Conservation (phyloP, 2,113 vertebrate genomes). For the Notiomystis cincta region DNA sequence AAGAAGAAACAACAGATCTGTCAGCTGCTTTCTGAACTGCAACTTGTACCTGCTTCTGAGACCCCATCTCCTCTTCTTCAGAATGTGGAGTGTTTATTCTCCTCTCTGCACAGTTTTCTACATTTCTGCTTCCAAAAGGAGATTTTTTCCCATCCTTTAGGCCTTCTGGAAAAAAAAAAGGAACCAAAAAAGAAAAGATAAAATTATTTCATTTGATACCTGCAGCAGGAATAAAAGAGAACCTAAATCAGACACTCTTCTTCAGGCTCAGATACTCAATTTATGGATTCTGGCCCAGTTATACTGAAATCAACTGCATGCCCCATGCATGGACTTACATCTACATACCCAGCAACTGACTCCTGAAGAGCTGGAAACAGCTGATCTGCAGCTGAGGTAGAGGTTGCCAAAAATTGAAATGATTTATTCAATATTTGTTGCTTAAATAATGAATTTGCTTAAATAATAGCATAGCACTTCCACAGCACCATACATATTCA, state of each 20-base stretch:
- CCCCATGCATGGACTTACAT: background rate
- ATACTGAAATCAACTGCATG: background rate
- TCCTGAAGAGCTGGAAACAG: background rate
- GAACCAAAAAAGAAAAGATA: background rate
- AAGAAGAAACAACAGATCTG: background rate
- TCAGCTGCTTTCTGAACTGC: background rate
- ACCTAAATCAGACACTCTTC: background rate
- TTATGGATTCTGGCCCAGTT: background rate
- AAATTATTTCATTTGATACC: background rate
- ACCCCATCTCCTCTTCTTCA: background rate
- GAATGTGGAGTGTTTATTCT: background rate
- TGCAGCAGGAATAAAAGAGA: background rate
- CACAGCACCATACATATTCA: background rate
- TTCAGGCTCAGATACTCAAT: background rate
- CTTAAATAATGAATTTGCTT: background rate
- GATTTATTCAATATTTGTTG: background rate
- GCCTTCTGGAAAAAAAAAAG: background rate
- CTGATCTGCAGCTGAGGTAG: background rate
- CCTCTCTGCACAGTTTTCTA: background rate
- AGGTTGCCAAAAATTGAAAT: background rate
- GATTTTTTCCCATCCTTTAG: background rate
- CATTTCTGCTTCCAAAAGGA: background rate
- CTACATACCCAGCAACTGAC: background rate
- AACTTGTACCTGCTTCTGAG: background rate
- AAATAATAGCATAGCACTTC: background rate